Evolutionary conservation across 1,140 invertebrate species (phyloP), one percentile per base, ranked within the genome.

Genomic region (Halyomorpha halys): DNA sequence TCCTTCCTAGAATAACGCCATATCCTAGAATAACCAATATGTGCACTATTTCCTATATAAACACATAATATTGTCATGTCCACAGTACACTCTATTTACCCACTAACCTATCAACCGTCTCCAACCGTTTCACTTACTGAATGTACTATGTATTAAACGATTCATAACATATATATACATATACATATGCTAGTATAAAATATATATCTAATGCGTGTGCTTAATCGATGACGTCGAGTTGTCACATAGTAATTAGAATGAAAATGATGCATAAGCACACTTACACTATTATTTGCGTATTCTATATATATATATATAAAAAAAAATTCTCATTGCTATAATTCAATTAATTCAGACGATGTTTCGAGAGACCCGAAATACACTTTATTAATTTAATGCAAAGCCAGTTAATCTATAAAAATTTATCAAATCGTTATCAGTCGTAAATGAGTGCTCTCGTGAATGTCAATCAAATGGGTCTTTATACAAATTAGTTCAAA

Each of bases 21-120:
- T 19, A 19, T 61, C 30, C 53, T 56, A 16, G 30, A 44, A 61
- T 61, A 23, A 19, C 19, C 30, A 30, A 61, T 19, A 44, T 45
- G 60, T 61, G 60, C 60, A 47, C 60, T 61, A 61, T 61, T 23
- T 23, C 39, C 44, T 44, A 61, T 19, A 63, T 21, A 63, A 63
- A 63, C 62, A 63, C 19, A 54, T 63, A 63, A 63, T 63, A 63
- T 63, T 63, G 62, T 63, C 62, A 63, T 63, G 62, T 63, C 49
- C 49, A 63, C 62, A 63, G 49, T 63, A 63, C 49, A 63, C 34
- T 44, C 34, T 39, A n/a, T n/a, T n/a, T n/a, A 19, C 27, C 47
- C n/a, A 5, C 45, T 23, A 56, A 56, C 11, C 53, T 56, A 56
- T 19, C 53, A 25, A 6, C 21, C 53, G 5, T 15, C 23, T 56